phyloP scores from a whole-genome alignment of 2,797 vertebrate genomes.

The Scyliorhinus canicula region DNA sequence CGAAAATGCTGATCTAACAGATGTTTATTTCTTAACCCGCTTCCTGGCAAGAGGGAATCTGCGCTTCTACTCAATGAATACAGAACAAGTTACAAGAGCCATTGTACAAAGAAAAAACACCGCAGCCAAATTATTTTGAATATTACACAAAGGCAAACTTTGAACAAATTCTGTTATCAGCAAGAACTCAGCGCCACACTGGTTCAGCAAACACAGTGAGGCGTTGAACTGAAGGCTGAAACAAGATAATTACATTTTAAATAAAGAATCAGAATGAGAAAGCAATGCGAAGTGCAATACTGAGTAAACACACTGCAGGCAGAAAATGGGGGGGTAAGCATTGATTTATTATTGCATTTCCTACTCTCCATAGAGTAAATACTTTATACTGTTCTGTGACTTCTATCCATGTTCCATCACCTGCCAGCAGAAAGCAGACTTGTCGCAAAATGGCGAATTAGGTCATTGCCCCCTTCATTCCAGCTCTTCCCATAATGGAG shows the following conservation, averaged over 20 bases:
- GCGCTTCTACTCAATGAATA: not conserved
- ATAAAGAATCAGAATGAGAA: not conserved
- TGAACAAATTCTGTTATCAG: not conserved
- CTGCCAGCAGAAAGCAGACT: not conserved
- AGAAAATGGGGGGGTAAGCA: not conserved
- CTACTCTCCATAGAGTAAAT: not conserved
- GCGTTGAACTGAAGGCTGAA: not conserved
- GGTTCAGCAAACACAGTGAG: not conserved
- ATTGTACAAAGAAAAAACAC: not conserved
- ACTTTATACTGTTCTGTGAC: not conserved
- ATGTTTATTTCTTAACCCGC: not conserved
- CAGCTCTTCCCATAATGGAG: not conserved
- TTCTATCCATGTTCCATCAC: not conserved
- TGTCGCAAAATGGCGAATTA: not conserved
- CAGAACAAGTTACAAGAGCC: not conserved
- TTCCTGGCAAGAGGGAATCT: not conserved
- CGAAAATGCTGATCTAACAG: not conserved
- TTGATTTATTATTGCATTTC: not conserved
- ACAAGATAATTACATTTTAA: slow-evolving; percentile 6
- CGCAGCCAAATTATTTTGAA: not conserved
- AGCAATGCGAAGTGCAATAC: not conserved
- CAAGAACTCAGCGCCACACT: not conserved
- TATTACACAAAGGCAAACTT: not conserved
- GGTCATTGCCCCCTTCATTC: not conserved
- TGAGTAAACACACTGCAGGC: not conserved